These are phyloP conservation scores for Caenorhabditis inopinata DNA, from an alignment of 1,140 invertebrate species.

Conservation along the genomic window DNA sequence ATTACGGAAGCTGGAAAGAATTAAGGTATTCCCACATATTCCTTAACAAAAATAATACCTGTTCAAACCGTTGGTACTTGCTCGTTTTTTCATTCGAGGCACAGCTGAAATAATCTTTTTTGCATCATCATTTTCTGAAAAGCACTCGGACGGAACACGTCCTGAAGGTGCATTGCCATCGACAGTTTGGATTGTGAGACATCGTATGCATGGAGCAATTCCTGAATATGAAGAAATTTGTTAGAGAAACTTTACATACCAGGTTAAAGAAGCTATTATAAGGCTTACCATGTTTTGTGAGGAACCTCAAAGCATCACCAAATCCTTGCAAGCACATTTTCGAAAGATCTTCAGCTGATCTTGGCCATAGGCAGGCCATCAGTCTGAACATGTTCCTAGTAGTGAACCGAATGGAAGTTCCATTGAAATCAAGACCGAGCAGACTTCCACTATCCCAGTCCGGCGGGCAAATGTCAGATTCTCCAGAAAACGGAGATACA, in stretches of 20 bases:
- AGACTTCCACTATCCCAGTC: slow-evolving; percentile 72
- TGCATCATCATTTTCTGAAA: background rate
- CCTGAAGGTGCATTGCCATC: background rate
- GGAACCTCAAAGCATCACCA: slow-evolving; percentile 87
- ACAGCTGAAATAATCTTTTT: background rate
- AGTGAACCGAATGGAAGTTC: slow-evolving; percentile 84
- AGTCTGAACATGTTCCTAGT: slow-evolving; percentile 89
- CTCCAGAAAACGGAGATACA: slow-evolving; percentile 93
- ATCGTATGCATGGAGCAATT: slow-evolving; percentile 60
- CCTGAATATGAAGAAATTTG: slow-evolving; percentile 48
- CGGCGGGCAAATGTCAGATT: slow-evolving; percentile 93
- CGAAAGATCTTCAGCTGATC: slow-evolving; percentile 82
- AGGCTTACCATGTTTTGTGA: slow-evolving; percentile 79
- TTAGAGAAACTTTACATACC: background rate
- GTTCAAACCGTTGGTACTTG: background rate
- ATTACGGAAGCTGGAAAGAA: slow-evolving; percentile 27
- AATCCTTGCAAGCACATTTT: slow-evolving; percentile 97
- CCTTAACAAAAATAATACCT: slow-evolving; percentile 8
- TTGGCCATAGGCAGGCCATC: slow-evolving; percentile 86
- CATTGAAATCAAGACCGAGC: slow-evolving; percentile 78
- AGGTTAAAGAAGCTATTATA: background rate
- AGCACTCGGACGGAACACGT: background rate
- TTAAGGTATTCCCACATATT: background rate
- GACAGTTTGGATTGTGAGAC: slow-evolving; percentile 58
- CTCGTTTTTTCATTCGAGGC: background rate